A percentile compares a stretch with the other conserved stretches of the same genome.
These are phyloP conservation scores for Dioctria linearis DNA, from an alignment of 2,888 invertebrate genomes.

Conservation along the genomic window DNA sequence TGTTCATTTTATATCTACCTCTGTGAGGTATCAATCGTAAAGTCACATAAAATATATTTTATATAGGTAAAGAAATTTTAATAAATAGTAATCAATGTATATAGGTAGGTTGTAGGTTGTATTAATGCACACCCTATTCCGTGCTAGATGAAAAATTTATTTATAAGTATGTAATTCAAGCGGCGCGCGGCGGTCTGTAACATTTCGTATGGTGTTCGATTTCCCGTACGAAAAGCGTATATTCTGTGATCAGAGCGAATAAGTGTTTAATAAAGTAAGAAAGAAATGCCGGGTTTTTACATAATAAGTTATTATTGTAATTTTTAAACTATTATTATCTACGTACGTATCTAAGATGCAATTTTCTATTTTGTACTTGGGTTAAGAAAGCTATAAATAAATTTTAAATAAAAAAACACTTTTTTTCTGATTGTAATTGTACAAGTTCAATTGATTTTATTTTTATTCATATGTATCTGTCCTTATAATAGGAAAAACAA, in stretches of 20 bases:
- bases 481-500: too few species aligned
- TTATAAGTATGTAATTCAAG: slow-evolving; percentile 1
- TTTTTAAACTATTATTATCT: too few species aligned
- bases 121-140: background rate
- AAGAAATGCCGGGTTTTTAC: background rate
- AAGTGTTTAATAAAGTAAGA: background rate
- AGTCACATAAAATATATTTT: background rate
- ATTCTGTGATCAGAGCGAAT: slow-evolving; percentile 11
- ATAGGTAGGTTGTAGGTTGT: slow-evolving; percentile 4
- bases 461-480: too few species aligned
- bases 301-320: background rate
- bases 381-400: background rate
- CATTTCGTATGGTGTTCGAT: slow-evolving; percentile 18
- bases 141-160: background rate
- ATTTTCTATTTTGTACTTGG: background rate
- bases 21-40: slow-evolving; percentile 44
- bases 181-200: background rate
- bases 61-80: background rate
- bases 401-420: background rate
- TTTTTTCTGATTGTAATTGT: background rate
- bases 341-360: too few species aligned
- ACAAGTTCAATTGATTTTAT: background rate
- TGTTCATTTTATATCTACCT: slow-evolving; percentile 17
- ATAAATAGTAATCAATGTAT: too few species aligned
- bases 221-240: slow-evolving; percentile 2